These are phyloP conservation scores for Diplodus sargus DNA, from an alignment of 2,797 vertebrate species.

Conservation along the genomic window DNA sequence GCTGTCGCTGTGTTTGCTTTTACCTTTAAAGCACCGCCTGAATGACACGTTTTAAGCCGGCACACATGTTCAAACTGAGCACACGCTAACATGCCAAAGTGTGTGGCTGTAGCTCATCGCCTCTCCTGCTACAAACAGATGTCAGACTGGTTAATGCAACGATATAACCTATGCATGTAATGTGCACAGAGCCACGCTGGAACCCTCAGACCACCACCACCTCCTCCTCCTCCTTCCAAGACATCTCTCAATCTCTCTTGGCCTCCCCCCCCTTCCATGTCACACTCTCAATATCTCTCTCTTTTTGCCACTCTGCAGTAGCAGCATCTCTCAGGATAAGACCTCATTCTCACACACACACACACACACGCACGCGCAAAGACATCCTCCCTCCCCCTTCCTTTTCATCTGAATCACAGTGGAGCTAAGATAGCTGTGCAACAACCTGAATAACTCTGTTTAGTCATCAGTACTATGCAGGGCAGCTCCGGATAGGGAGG, in stretches of 20 bases:
- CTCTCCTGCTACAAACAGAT: constrained; percentile 32
- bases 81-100: constrained; percentile 25
- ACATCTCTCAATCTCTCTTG: constrained; percentile 11
- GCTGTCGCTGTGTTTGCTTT: constrained; percentile 8
- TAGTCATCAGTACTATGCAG: constrained; percentile 73
- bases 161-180: constrained; percentile 32
- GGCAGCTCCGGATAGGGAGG: constrained; percentile 52
- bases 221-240: constrained; percentile 2
- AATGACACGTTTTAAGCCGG: constrained; percentile 25
- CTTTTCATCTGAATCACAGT: constrained; percentile 63
- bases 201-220: constrained; percentile 23
- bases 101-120: constrained; percentile 15
- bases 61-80: constrained; percentile 17
- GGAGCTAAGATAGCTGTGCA: constrained; percentile 65
- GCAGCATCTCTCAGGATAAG: constrained; percentile 54
- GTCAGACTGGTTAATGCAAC: constrained; percentile 26
- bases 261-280: constrained; percentile 14
- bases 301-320: constrained; percentile 54
- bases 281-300: constrained; percentile 32
- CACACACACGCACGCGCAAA: constrained; percentile 11
- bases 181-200: constrained; percentile 28
- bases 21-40: constrained; percentile 16
- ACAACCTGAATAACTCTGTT: constrained; percentile 76
- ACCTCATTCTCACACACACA: constrained; percentile 34
- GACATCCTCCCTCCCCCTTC: not conserved